A percentile compares a stretch with the other conserved stretches of the same genome.
Evolutionary conservation across 1,140 invertebrate species (phyloP).

Genomic region (Leptinotarsa defecta): DNA sequence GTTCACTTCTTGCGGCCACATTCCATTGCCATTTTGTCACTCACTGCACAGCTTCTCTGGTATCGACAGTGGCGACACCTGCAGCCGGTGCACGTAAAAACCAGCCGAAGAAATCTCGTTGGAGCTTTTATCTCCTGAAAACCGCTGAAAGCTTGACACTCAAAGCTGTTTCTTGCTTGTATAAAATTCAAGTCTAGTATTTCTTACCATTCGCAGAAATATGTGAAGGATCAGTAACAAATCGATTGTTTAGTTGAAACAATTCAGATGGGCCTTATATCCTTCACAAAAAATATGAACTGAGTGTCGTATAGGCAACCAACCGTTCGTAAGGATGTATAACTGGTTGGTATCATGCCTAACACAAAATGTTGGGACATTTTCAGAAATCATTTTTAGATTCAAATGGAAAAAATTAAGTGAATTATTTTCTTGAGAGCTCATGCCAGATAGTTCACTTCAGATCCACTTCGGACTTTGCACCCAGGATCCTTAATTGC

Average conservation of each 20-base stretch:
- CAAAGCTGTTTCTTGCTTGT: not conserved
- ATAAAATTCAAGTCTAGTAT: too few species aligned
- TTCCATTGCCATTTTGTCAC: conserved; percentile 55
- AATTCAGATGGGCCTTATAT: too few species aligned
- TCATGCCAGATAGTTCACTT: too few species aligned
- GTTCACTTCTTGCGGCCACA: conserved; percentile 47
- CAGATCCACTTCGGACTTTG: too few species aligned
- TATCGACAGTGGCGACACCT: conserved; percentile 29
- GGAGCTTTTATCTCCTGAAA: conserved; percentile 16
- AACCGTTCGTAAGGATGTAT: not conserved
- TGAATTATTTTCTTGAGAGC: too few species aligned
- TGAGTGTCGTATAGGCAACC: not conserved
- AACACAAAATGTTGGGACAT: too few species aligned
- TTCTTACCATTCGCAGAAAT: too few species aligned
- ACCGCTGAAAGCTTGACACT: not conserved
- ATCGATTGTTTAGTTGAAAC: not conserved
- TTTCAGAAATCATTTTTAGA: too few species aligned
- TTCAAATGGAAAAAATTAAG: too few species aligned
- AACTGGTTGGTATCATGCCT: not conserved
- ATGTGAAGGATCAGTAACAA: not conserved
- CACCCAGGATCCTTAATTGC: too few species aligned
- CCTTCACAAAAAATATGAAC: too few species aligned
- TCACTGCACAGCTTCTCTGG: conserved; percentile 44
- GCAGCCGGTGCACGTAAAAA: conserved; percentile 22
- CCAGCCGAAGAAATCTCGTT: conserved; percentile 2